Evolutionary conservation across 2,888 invertebrate genomes (phyloP).

Genomic region (Eubasilissa splendida): DNA sequence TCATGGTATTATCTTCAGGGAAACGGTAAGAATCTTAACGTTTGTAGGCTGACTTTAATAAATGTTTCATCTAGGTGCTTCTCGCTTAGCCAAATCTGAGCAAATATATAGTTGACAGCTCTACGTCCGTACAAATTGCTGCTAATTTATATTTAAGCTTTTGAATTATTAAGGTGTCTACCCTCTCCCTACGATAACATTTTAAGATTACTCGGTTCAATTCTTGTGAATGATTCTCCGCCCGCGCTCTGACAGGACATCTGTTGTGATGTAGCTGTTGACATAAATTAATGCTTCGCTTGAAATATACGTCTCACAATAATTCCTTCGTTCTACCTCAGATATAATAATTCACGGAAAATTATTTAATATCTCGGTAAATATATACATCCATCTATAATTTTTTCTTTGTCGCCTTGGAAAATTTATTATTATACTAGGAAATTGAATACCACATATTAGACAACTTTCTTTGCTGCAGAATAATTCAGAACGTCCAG

Average conservation of each 20-base stretch:
- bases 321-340: not conserved
- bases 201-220: constrained; percentile 34
- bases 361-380: not conserved
- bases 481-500: no score
- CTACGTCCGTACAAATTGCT: constrained; percentile 50
- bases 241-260: constrained; percentile 6
- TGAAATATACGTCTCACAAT: not conserved
- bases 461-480: no score
- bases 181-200: constrained; percentile 43
- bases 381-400: no score
- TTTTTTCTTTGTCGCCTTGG: no score
- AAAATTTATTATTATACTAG: no score
- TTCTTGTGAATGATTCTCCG: not conserved
- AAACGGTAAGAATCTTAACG: constrained; percentile 4
- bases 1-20: constrained; percentile 7
- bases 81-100: constrained; percentile 14
- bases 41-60: constrained; percentile 1
- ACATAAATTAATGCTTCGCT: constrained; percentile 19
- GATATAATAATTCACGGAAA: not conserved
- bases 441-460: no score
- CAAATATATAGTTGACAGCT: constrained; percentile 44
- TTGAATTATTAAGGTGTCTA: constrained; percentile 52
- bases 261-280: constrained; percentile 25
- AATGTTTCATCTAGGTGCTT: constrained; percentile 30
- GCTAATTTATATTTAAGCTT: constrained; percentile 55